Percentiles rank a stretch among this genome's conserved stretches.
phyloP scores from a whole-genome alignment of 2,113 vertebrate genomes.

The Epinephelus fuscoguttatus region DNA sequence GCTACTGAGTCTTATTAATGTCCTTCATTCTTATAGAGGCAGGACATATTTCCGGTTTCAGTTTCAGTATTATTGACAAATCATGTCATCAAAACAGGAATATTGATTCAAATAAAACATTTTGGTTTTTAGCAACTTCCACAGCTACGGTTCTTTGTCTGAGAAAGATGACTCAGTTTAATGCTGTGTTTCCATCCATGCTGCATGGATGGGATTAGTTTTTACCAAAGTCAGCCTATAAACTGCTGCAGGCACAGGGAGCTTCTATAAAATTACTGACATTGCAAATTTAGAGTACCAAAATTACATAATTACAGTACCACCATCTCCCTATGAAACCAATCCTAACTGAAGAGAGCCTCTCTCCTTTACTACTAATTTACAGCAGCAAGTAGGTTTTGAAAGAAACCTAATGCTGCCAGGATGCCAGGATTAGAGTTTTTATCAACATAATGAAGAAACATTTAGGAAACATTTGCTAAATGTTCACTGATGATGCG shows the following conservation, averaged over 20 bases:
- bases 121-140: background rate
- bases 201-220: background rate
- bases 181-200: background rate
- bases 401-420: background rate
- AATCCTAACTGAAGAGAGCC: background rate
- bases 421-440: background rate
- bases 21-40: background rate
- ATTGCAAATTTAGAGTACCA: constrained; percentile 12
- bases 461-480: background rate
- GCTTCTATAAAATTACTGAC: constrained; percentile 6
- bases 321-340: constrained; percentile 18
- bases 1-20: background rate
- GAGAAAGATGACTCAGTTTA: background rate
- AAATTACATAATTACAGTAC: constrained; percentile 27
- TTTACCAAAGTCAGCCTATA: background rate
- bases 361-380: background rate
- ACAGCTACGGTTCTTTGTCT: background rate
- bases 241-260: background rate
- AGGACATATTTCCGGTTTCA: background rate
- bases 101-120: background rate
- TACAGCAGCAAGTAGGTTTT: background rate
- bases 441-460: background rate
- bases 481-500: background rate
- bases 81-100: too few relatives aligned
- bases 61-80: background rate